Evolutionary conservation across 2,113 vertebrate genomes (phyloP), one percentile per base, ranked within the genome.

Genomic region (Cephalopterus ornatus): DNA sequence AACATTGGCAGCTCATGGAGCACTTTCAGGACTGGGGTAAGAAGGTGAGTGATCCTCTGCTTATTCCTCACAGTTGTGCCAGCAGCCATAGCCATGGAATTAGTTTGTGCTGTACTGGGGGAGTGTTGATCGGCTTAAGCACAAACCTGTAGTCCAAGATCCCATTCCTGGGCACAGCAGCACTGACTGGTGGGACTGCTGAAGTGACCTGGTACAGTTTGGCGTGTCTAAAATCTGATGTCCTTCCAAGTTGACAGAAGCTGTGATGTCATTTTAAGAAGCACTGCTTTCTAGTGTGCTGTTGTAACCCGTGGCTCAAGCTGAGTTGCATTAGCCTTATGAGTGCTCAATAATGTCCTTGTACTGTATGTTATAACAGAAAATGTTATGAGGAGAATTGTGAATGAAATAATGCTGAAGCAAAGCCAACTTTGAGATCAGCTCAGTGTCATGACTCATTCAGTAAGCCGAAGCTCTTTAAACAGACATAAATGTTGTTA

Each of bases 371-470:
- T 50, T 30, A 2, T 30, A 73, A 58, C 49, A 81, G 56, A 67
- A 91, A 85, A 84, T 30, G 9, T 8, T 47, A 20, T 59, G 55
- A 55, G 33, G 73, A 78, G 73, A 85, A 68, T 73, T 78, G 35
- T 88, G 63, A 90, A 79, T 66, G 52, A 93, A 92, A 71, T 62
- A 65, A 88, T 62, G 39, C 75, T 88, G 72, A 92, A 92, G 50
- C 73, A 89, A 68, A 89, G 91, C 67, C 91, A 91, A 30, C 59
- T 74, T 42, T 82, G 65, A 85, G 62, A 77, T 75, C 42, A 58
- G 33, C 88, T 76, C n/a, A 26, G 41, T n/a, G 62, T 42, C 65
- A 37, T 94, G 86, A 93, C 72, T 96, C 82, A 83, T 87, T 94
- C 71, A 88, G 62, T 65, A 91, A 76, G 32, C 33, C 74, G 77